phyloP scores from a whole-genome alignment of 2,113 vertebrate genomes.

The Spea bombifrons region DNA sequence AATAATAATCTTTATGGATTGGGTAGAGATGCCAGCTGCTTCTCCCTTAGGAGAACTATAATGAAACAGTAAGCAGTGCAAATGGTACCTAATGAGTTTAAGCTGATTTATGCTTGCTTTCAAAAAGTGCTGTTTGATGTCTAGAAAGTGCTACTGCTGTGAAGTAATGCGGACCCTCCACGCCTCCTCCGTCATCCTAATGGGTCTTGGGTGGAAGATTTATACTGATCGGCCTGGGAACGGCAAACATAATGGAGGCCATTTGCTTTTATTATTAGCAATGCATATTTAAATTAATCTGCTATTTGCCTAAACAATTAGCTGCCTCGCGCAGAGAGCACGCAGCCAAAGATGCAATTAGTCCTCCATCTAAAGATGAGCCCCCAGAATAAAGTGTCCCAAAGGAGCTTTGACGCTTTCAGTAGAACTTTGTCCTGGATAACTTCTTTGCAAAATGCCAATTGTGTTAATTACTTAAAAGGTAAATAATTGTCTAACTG shows the following conservation, averaged over 20 bases:
- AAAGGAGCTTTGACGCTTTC: constrained; percentile 65
- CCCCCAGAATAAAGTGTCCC: constrained; percentile 72
- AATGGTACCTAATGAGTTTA: constrained; percentile 77
- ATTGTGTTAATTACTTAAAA: constrained; percentile 75
- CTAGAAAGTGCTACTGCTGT: constrained; percentile 71
- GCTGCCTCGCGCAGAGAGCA: constrained; percentile 69
- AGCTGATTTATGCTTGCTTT: constrained; percentile 75
- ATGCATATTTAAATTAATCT: constrained; percentile 86
- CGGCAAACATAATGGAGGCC: constrained; percentile 71
- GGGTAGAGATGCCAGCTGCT: constrained; percentile 38
- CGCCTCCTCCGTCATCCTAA: constrained; percentile 69
- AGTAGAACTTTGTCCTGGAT: constrained; percentile 72
- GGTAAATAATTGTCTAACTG: constrained; percentile 75
- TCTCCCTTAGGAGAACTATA: constrained; percentile 62
- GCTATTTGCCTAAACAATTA: constrained; percentile 84
- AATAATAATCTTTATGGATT: constrained; percentile 30
- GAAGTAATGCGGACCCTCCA: constrained; percentile 71
- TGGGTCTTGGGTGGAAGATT: constrained; percentile 74
- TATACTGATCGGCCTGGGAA: constrained; percentile 72
- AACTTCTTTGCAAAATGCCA: constrained; percentile 75
- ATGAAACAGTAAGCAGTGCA: constrained; percentile 71
- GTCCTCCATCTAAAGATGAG: constrained; percentile 76
- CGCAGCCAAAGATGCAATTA: constrained; percentile 81
- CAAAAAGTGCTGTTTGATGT: constrained; percentile 70
- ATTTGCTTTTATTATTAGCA: constrained; percentile 77